Evolutionary conservation across 2,888 invertebrate species (phyloP).

Genomic region (Trilocha varians): DNA sequence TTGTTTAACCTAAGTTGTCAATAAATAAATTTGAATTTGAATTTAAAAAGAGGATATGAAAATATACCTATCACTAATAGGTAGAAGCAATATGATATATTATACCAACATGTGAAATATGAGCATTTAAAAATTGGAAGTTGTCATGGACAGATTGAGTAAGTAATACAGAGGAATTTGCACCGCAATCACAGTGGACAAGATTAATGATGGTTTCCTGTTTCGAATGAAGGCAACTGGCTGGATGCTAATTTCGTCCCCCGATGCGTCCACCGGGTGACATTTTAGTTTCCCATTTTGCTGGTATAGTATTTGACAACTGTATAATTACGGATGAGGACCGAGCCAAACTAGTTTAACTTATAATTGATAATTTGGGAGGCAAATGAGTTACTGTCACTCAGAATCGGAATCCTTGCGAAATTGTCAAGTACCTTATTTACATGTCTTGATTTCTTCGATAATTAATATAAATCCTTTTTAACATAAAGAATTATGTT

Average conservation of each 20-base stretch:
- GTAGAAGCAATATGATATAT: too few species aligned
- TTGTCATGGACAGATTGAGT: constrained; percentile 21
- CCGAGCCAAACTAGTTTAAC: constrained; percentile 8
- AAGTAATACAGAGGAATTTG: constrained; percentile 44
- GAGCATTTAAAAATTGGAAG: background rate
- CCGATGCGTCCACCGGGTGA: constrained; percentile 25
- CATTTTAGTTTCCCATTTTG: constrained; percentile 30
- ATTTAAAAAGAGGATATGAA: too few species aligned
- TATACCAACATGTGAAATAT: too few species aligned
- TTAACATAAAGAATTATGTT: too few species aligned
- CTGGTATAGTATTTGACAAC: constrained; percentile 21
- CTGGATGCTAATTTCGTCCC: constrained; percentile 39
- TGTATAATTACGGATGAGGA: constrained; percentile 15
- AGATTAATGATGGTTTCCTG: constrained; percentile 45
- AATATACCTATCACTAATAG: too few species aligned
- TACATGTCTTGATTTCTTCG: too few species aligned
- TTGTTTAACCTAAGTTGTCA: too few species aligned
- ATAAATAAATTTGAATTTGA: too few species aligned
- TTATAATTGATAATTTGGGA: constrained; percentile 13
- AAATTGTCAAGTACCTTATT: background rate
- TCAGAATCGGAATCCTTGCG: background rate
- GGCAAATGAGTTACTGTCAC: background rate
- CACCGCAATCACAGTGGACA: constrained; percentile 44
- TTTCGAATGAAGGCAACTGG: constrained; percentile 36
- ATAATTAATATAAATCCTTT: too few species aligned